phyloP scores from a whole-genome alignment of 2,888 invertebrate species.

The Drosophila longiperda region DNA sequence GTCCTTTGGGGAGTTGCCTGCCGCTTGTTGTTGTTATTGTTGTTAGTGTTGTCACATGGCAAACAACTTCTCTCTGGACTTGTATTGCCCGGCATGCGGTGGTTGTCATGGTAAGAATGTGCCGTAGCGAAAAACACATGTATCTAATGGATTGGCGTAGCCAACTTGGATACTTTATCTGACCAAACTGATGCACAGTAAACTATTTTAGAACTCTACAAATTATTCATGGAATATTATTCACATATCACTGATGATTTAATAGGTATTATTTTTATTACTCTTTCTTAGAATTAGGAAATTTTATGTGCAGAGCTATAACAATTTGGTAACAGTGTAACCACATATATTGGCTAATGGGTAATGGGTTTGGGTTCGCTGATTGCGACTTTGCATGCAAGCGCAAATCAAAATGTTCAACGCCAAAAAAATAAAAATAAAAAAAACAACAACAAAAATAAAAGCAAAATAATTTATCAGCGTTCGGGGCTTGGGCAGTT shows the following conservation, averaged over 20 bases:
- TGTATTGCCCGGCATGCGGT: conserved; percentile 50
- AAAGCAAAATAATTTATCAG: conserved; percentile 13
- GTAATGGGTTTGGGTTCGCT: conserved; percentile 10
- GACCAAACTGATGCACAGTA: conserved; percentile 27
- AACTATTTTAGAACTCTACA: background rate
- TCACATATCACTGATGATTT: background rate
- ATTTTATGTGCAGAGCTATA: background rate
- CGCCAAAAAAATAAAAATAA: background rate
- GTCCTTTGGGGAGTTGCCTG: conserved; percentile 54
- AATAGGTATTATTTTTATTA: background rate
- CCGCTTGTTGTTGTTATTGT: conserved; percentile 7
- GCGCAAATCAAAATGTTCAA: conserved; percentile 24
- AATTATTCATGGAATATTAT: background rate
- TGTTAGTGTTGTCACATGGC: conserved; percentile 49
- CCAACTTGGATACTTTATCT: conserved; percentile 16
- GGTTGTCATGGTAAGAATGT: conserved; percentile 52
- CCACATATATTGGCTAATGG: conserved; percentile 3
- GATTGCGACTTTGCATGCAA: conserved; percentile 49
- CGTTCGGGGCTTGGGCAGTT: conserved; percentile 12
- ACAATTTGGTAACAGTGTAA: background rate
- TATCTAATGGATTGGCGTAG: conserved; percentile 27
- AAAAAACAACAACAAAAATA: background rate
- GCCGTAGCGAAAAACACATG: conserved; percentile 16
- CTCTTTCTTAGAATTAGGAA: background rate
- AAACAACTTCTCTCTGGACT: conserved; percentile 59